phyloP scores from a whole-genome alignment of 1,140 invertebrate genomes.

The Aphis gossypii region DNA sequence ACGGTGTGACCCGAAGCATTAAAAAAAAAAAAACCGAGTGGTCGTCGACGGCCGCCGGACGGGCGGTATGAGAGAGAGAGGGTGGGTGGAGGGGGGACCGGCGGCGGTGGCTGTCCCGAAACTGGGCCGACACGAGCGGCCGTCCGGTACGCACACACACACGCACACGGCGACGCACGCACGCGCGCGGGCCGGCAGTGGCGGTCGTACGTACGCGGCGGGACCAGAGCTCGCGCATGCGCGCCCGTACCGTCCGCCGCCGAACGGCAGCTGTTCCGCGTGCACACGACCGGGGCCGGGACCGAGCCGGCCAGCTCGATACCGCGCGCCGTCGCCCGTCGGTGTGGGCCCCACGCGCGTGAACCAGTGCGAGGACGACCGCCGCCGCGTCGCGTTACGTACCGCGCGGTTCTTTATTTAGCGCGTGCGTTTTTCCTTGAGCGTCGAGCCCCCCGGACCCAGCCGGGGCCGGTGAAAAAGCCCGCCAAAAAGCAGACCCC shows the following conservation, averaged over 20 bases:
- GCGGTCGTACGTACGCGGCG: conserved; percentile 12
- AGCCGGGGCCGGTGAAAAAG: not conserved
- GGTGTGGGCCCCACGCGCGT: conserved; percentile 39
- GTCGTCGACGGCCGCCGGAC: conserved; percentile 10
- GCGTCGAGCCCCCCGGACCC: not conserved
- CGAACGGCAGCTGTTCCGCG: conserved; percentile 48
- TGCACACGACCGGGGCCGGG: conserved; percentile 52
- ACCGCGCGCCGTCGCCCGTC: conserved; percentile 39
- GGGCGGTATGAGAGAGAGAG: not conserved
- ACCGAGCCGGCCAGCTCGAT: conserved; percentile 57
- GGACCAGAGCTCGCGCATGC: conserved; percentile 54
- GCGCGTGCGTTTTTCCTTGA: too few relatives aligned
- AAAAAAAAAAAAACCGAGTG: not conserved
- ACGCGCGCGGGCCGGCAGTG: not conserved
- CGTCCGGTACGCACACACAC: not conserved
- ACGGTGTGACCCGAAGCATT: not conserved
- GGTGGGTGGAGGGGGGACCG: not conserved
- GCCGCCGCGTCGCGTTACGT: conserved; percentile 33
- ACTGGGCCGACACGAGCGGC: conserved; percentile 53
- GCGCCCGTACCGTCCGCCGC: not conserved
- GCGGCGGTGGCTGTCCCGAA: conserved; percentile 24
- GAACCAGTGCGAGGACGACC: conserved; percentile 55
- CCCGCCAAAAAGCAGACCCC: not conserved
- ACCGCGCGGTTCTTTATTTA: not conserved
- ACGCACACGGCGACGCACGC: not conserved